Evolutionary conservation across 2,888 invertebrate genomes (phyloP), one percentile per base, ranked within the genome.

Genomic region (Operophtera brumata): DNA sequence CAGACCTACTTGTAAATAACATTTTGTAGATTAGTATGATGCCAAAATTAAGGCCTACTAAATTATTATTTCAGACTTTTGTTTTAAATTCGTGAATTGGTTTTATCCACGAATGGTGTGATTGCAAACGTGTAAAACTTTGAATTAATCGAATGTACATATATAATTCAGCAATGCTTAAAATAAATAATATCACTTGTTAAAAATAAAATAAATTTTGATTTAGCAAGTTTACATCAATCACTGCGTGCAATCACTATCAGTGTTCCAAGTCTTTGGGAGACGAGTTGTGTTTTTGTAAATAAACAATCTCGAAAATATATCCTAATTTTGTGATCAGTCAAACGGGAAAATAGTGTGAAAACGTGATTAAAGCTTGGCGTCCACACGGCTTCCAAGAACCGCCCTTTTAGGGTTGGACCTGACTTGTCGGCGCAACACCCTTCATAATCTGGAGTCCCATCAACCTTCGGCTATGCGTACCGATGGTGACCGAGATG

Each of bases 211-310:
- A 20, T 2, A 20, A 2, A 4, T 20, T 20, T 20, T 20, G 20
- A 20, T 4, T 20, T 20, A 20, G 2, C 20, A 20, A 20, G 20
- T 20, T 20, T 20, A 20, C 2, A 20, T 20, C 2, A 20, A 20
- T 20, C 20, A 20, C 20, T 20, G 20, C 4, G 4, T 43, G 28
- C 9, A n/a, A 28, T 48, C 35, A 35, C 8, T 26, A 32, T 34
- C 36, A 11, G 2, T 25, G 25, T 49, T 49, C 14, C 14, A 35
- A 34, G 34, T 46, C 32, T 32, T 40, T 14, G 48, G 54, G 45
- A 54, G 47, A 48, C 53, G 39, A 54, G 34, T 10, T 0, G 28
- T 40, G 13, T 36, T 30, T 35, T 40, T 54, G 45, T 54, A 35
- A 40, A 44, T 48, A 48, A 35, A 14, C 25, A 37, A 34, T 37